Percentiles rank a stretch among this genome's conserved stretches.
phyloP scores from a whole-genome alignment of 2,888 invertebrate genomes.

The Drosophila pegasa region DNA sequence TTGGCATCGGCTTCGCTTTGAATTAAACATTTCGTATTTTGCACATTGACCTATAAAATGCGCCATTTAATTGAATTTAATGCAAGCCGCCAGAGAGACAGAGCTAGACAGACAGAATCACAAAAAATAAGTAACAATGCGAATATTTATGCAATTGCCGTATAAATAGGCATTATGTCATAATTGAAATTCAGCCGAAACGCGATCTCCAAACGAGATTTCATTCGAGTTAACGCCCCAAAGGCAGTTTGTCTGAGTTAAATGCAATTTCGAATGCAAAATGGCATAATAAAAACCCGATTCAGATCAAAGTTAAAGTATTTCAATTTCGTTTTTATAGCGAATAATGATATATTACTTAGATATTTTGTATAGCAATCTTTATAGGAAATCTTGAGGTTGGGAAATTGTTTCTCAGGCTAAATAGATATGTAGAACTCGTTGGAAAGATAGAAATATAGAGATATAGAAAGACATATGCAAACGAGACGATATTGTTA shows the following conservation, averaged over 20 bases:
- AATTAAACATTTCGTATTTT: conserved; percentile 39
- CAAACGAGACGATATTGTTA: too few species aligned
- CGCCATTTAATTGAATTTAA: conserved; percentile 59
- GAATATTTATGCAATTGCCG: conserved; percentile 39
- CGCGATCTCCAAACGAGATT: conserved; percentile 34
- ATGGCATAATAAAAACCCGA: conserved; percentile 2
- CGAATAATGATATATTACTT: neutral
- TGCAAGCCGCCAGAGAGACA: conserved; percentile 17
- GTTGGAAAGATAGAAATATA: too few species aligned
- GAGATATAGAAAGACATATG: neutral
- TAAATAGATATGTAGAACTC: neutral
- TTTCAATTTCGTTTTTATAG: conserved; percentile 11
- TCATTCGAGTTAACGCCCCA: conserved; percentile 5
- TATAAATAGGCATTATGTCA: conserved; percentile 70
- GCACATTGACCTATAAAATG: conserved; percentile 68
- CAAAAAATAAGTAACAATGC: conserved; percentile 29
- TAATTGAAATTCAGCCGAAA: conserved; percentile 41
- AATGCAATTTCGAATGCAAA: conserved; percentile 43
- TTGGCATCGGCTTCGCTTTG: conserved; percentile 47
- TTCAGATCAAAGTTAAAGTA: conserved; percentile 17
- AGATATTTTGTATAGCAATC: neutral
- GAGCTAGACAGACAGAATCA: conserved; percentile 7
- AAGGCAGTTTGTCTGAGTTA: conserved; percentile 7
- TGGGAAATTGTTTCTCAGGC: neutral
- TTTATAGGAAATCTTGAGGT: neutral